These are phyloP conservation scores for Suillia variegata DNA, from an alignment of 2,888 invertebrate species.

Conservation along the genomic window DNA sequence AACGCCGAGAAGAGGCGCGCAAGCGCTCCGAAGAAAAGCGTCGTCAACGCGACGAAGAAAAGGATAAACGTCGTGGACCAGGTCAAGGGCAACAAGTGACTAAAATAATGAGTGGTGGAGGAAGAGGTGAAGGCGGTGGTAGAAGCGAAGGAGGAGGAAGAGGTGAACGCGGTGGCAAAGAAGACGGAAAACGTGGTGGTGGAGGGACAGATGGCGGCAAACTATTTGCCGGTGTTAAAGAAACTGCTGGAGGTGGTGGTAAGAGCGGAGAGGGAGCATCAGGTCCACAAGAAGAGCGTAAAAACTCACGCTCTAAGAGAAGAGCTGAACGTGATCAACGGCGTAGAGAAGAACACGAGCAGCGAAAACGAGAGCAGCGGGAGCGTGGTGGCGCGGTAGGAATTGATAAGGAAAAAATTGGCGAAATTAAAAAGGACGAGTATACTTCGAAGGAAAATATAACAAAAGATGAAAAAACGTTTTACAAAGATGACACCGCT, in stretches of 20 bases:
- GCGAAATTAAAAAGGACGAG: slow-evolving; percentile 18
- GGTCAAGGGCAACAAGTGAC: slow-evolving; percentile 23
- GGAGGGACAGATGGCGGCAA: slow-evolving; percentile 20
- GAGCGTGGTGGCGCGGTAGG: too few relatives aligned
- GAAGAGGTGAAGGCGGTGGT: slow-evolving; percentile 16
- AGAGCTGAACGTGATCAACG: slow-evolving; percentile 55
- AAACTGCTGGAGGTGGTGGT: too few relatives aligned
- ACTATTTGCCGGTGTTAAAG: slow-evolving; percentile 15
- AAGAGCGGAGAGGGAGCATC: slow-evolving; percentile 25
- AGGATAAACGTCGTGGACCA: slow-evolving; percentile 40
- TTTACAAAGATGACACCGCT: too few relatives aligned
- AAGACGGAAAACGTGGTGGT: slow-evolving; percentile 14
- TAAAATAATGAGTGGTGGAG: slow-evolving; percentile 25
- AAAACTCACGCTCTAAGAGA: slow-evolving; percentile 51
- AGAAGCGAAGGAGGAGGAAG: slow-evolving; percentile 21
- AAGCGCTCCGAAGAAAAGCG: slow-evolving; percentile 59
- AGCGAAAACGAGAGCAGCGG: slow-evolving; percentile 39
- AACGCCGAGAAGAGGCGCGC: slow-evolving; percentile 73
- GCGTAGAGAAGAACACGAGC: slow-evolving; percentile 58
- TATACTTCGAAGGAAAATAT: slow-evolving; percentile 15
- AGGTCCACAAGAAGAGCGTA: slow-evolving; percentile 34
- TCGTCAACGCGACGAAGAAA: slow-evolving; percentile 58
- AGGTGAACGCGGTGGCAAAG: slow-evolving; percentile 20
- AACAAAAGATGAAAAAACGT: too few relatives aligned
- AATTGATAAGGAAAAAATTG: slow-evolving; percentile 22